phyloP scores from a whole-genome alignment of 1,140 invertebrate species.

The Neocloeon triangulifer region DNA sequence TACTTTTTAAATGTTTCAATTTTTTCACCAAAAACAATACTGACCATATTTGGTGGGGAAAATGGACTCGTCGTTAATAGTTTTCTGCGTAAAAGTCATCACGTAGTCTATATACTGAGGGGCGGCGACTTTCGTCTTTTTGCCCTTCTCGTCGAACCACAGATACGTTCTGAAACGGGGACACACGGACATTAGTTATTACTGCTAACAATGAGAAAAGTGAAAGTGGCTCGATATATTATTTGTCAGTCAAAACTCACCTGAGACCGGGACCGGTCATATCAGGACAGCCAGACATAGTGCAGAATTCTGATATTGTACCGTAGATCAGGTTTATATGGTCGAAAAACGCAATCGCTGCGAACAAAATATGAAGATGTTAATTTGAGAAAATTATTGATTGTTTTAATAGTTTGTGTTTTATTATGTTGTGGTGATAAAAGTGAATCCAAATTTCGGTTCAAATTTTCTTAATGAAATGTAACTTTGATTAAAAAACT shows the following conservation, averaged over 20 bases:
- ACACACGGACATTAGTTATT: conserved; percentile 1
- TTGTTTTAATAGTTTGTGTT: too few species aligned
- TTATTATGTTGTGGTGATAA: too few species aligned
- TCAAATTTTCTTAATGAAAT: too few species aligned
- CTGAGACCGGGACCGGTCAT: conserved; percentile 86
- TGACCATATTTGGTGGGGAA: conserved; percentile 98
- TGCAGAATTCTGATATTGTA: conserved; percentile 95
- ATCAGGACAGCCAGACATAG: conserved; percentile 73
- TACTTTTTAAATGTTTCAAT: too few species aligned
- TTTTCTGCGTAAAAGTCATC: conserved; percentile 94
- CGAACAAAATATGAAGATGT: too few species aligned
- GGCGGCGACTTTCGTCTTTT: conserved; percentile 87
- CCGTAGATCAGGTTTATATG: conserved; percentile 96
- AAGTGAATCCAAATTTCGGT: too few species aligned
- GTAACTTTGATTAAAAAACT: too few species aligned
- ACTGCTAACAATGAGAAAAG: background rate
- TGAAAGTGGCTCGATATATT: too few species aligned
- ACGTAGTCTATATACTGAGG: conserved; percentile 98
- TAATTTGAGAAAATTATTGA: too few species aligned
- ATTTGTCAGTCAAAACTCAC: conserved; percentile 23
- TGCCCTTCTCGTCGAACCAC: conserved; percentile 97
- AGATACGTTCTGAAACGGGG: conserved; percentile 59
- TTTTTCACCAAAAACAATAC: too few species aligned
- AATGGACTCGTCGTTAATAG: conserved; percentile 85
- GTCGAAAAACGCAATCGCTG: conserved; percentile 92